A percentile compares a stretch with the other conserved stretches of the same genome.
Evolutionary conservation across 2,888 invertebrate genomes (phyloP).

Genomic region (Mesoligia furuncula): DNA sequence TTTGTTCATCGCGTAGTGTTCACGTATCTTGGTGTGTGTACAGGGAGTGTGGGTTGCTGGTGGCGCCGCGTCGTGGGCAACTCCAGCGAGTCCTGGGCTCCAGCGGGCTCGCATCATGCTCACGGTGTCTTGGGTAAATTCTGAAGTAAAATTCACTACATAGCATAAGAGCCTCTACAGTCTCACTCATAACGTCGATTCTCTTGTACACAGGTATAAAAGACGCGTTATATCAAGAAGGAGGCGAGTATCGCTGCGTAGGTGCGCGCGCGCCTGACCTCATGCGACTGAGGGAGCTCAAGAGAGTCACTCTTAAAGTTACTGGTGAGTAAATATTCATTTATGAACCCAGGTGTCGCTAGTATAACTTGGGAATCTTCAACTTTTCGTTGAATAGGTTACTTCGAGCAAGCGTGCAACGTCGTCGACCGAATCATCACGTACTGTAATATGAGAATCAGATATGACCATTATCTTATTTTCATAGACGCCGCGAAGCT

Average conservation of each 20-base stretch:
- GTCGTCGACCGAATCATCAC: not conserved
- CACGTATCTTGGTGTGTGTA: slow-evolving; percentile 3
- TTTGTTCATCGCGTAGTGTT: not conserved
- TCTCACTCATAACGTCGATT: not conserved
- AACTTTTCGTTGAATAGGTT: not conserved
- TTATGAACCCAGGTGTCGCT: not conserved
- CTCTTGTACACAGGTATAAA: slow-evolving; percentile 86
- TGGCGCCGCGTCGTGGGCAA: slow-evolving; percentile 86
- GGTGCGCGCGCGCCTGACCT: slow-evolving; percentile 84
- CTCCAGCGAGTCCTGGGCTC: slow-evolving; percentile 82
- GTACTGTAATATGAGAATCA: too few species aligned
- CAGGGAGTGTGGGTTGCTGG: slow-evolving; percentile 88
- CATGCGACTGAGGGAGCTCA: slow-evolving; percentile 81
- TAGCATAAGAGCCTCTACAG: not conserved
- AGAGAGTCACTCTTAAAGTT: slow-evolving; percentile 83
- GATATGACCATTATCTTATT: not conserved
- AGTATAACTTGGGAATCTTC: not conserved
- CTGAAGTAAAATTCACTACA: not conserved
- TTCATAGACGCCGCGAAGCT: not conserved
- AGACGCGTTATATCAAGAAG: slow-evolving; percentile 94
- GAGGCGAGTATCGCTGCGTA: slow-evolving; percentile 94
- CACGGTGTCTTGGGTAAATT: slow-evolving; percentile 85
- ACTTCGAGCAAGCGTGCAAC: not conserved
- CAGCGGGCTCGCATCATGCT: slow-evolving; percentile 85
- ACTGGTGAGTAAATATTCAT: slow-evolving; percentile 75